Base-by-base conservation (phyloP, 2,888 invertebrate genomes). In the Agapostemon virescens region DNA sequence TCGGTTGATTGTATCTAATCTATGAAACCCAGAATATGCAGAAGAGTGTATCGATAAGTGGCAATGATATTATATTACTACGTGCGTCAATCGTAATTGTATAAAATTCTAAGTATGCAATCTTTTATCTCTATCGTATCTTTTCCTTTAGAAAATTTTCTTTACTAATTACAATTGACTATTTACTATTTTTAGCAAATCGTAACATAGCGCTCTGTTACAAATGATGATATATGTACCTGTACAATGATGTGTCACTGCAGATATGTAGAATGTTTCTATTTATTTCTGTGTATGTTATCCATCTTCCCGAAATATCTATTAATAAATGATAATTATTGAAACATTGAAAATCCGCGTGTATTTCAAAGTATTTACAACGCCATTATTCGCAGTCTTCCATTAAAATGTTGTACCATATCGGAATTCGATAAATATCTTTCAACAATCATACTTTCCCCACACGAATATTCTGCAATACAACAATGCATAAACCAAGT, bases 221-320 rank as follows among this genome's bases (percentile, higher is more conserved):
- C 20, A 45, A 45, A 45, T 45, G 7, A 45, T 45, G 7, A 7
- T 45, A n/a, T 5, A 20, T 7, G 20, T 7, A n/a, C 20, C 2
- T 0, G 2, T n/a, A 11, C 3, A n/a, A 49, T n/a, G 61, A 52
- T 55, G 74, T 79, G 73, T 78, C 67, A 49, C n/a, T 49, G 49
- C 49, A 36, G 49, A 58, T 26, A 13, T 23, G 20, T 33, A 45
- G 30, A 42, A 20, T 33, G 17, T 20, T 33, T 9, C 6, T 33
- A 20, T 13, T 0, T 15, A 33, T 58, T 49, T 49, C 40, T 64
- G 33, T 63, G 33, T 13, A n/a, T 13, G 2, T 7, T 13, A 49
- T 58, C 36, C 5, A 20, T 30, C 20, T 11, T 33, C 9, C 4
- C 1, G 36, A 64, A 69, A 79, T 69, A 52, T 64, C 36, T 63